phyloP scores from a whole-genome alignment of 2,113 vertebrate species.

The Microtus oregoni region DNA sequence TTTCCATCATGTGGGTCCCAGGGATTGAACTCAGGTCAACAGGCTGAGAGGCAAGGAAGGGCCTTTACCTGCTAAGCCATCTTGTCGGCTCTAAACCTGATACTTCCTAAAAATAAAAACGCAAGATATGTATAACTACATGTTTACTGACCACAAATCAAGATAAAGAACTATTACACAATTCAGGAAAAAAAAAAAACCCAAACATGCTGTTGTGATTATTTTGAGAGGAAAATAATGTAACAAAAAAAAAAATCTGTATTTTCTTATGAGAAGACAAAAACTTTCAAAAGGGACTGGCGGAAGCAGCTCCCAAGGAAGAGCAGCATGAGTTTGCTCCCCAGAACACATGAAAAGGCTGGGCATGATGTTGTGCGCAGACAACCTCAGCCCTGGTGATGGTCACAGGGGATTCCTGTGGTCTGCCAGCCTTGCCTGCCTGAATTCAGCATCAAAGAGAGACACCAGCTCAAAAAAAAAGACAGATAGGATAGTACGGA shows the following conservation, averaged over 20 bases:
- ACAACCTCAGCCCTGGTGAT: background rate
- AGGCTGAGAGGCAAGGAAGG: background rate
- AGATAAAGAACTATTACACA: background rate
- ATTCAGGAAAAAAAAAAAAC: background rate
- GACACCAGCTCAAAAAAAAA: background rate
- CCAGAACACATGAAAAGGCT: background rate
- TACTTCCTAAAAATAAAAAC: background rate
- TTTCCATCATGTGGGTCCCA: background rate
- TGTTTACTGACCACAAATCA: slow-evolving; percentile 20
- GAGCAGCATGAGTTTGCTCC: background rate
- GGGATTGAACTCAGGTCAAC: background rate
- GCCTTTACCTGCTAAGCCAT: background rate
- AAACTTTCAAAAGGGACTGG: too few relatives aligned
- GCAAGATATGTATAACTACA: background rate
- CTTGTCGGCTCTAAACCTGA: background rate
- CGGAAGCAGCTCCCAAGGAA: background rate
- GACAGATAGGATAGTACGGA: too few relatives aligned
- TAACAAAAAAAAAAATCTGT: background rate
- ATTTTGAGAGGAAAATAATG: slow-evolving; percentile 2
- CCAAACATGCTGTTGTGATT: slow-evolving; percentile 16
- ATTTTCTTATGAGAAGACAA: background rate
- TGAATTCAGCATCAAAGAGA: background rate
- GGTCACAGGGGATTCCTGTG: background rate
- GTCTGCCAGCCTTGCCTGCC: background rate
- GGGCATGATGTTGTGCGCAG: background rate